phyloP scores from a whole-genome alignment of 2,888 invertebrate genomes.

The Euplagia quadripunctaria region DNA sequence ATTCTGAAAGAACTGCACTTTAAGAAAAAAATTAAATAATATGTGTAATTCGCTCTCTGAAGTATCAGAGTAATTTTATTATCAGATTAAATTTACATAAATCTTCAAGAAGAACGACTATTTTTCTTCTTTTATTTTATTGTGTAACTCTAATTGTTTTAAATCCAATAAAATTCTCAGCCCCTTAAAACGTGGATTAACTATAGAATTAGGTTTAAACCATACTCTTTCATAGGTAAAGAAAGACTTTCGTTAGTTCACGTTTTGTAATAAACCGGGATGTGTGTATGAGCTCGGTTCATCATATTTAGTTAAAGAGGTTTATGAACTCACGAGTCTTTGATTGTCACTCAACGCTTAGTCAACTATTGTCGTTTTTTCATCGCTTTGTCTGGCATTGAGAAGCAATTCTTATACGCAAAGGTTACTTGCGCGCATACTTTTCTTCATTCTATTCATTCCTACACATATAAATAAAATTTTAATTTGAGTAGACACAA shows the following conservation, averaged over 20 bases:
- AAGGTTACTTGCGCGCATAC: constrained; percentile 11
- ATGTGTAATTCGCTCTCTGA: background rate
- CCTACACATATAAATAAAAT: too few species aligned
- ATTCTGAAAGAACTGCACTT: too few species aligned
- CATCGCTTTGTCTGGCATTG: constrained; percentile 16
- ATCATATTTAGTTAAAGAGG: constrained; percentile 15
- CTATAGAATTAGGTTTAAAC: too few species aligned
- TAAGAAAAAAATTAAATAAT: background rate
- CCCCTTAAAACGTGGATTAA: background rate
- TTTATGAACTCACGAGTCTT: constrained; percentile 22
- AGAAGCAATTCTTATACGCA: constrained; percentile 17
- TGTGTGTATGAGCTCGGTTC: background rate
- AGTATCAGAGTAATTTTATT: background rate
- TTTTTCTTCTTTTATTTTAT: background rate
- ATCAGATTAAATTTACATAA: background rate
- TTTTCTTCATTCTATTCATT: too few species aligned
- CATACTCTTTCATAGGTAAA: too few species aligned
- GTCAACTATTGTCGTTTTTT: constrained; percentile 22
- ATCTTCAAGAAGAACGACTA: background rate
- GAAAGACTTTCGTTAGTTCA: background rate
- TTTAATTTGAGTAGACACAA: too few species aligned
- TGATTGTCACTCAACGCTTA: constrained; percentile 16
- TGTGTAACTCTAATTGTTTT: background rate
- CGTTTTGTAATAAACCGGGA: background rate
- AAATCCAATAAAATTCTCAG: background rate